Conservation (phyloP, 2,888 invertebrate genomes). For the Hydrotaea cyrtoneurina region DNA sequence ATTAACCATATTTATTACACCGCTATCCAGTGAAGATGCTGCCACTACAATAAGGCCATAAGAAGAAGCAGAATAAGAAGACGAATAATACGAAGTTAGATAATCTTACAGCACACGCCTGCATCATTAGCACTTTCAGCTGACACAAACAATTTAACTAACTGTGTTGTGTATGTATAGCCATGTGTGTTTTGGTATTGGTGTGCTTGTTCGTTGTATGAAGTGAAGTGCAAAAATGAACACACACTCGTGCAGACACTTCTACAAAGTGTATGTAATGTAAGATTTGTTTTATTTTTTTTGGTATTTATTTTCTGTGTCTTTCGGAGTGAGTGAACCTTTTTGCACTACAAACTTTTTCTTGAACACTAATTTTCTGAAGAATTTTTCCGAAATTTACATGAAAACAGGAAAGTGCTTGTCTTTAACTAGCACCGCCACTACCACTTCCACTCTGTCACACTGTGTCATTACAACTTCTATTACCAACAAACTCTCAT, state of each 20-base stretch:
- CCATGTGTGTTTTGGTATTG: background rate
- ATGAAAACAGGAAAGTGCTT: constrained; percentile 11
- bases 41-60: background rate
- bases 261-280: constrained; percentile 24
- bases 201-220: background rate
- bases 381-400: constrained; percentile 38
- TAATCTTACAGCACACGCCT: constrained; percentile 55
- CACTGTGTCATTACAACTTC: background rate
- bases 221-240: constrained; percentile 16
- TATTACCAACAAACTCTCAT: background rate
- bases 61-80: background rate
- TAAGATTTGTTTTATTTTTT: constrained; percentile 30
- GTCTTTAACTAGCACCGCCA: background rate
- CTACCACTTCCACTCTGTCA: background rate
- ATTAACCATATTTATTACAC: constrained; percentile 6
- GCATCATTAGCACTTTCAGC: constrained; percentile 65
- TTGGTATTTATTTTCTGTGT: constrained; percentile 19
- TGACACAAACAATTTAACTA: constrained; percentile 59
- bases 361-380: constrained; percentile 52
- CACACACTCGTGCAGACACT: constrained; percentile 13
- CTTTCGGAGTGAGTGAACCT: background rate
- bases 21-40: background rate
- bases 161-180: constrained; percentile 9
- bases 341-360: background rate
- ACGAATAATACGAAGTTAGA: constrained; percentile 14